Evolutionary conservation across 2,797 vertebrate species (phyloP).

Genomic region (Sebastes vulpes): DNA sequence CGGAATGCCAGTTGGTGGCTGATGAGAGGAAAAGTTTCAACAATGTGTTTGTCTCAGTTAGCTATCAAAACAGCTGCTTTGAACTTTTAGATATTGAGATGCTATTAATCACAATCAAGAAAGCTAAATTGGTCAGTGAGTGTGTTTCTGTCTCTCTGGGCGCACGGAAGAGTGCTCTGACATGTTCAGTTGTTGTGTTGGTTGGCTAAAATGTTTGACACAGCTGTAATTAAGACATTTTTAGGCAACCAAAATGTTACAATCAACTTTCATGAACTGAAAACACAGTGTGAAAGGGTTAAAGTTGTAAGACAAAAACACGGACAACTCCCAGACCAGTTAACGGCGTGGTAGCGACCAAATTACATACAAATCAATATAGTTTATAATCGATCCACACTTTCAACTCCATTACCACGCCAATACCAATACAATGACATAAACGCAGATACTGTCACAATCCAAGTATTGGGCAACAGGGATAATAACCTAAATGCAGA

Average conservation of each 20-base stretch:
- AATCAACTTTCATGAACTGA: no score
- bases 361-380: no score
- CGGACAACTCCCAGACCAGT: no score
- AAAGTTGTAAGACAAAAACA: no score
- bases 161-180: not conserved
- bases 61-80: constrained; percentile 24
- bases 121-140: not conserved
- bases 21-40: constrained; percentile 38
- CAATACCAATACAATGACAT: not conserved
- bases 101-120: not conserved
- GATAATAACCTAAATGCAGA: not conserved
- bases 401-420: not conserved
- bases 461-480: not conserved
- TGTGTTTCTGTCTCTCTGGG: not conserved
- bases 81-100: not conserved
- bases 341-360: not conserved
- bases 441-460: not conserved
- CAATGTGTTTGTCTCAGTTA: constrained; percentile 17
- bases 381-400: not conserved
- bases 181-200: not conserved
- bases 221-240: not conserved
- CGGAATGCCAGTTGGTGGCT: constrained; percentile 36
- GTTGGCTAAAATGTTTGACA: not conserved
- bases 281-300: no score
- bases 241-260: no score